Evolutionary conservation across 1,140 invertebrate genomes (phyloP).

Genomic region (Nasonia vitripennis): DNA sequence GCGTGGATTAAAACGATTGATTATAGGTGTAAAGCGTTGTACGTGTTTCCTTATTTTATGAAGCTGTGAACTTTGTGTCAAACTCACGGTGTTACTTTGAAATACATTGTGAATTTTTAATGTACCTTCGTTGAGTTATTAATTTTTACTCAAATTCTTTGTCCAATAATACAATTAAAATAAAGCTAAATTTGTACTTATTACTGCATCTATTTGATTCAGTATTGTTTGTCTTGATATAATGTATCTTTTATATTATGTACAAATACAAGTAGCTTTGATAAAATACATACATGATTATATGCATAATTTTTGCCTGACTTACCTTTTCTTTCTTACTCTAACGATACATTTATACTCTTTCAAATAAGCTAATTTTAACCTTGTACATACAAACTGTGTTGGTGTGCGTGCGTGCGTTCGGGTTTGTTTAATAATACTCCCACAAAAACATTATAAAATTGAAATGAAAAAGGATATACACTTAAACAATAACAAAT

Average conservation of each 20-base stretch:
- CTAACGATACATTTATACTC: too few relatives aligned
- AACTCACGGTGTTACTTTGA: not conserved
- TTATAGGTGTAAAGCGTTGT: slow-evolving; percentile 17
- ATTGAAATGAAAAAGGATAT: not conserved
- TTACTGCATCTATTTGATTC: slow-evolving; percentile 62
- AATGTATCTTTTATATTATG: slow-evolving; percentile 62
- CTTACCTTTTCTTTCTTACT: too few relatives aligned
- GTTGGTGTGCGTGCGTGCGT: too few relatives aligned
- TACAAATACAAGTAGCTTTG: slow-evolving; percentile 64
- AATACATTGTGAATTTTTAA: not conserved
- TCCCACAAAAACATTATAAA: not conserved
- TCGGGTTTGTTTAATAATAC: too few relatives aligned
- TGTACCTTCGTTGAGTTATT: slow-evolving; percentile 7
- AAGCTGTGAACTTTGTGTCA: slow-evolving; percentile 12
- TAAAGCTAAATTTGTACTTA: slow-evolving; percentile 47
- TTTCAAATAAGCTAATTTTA: too few relatives aligned
- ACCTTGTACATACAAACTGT: too few relatives aligned
- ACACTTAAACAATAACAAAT: not conserved
- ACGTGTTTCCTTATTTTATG: slow-evolving; percentile 9
- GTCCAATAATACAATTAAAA: not conserved
- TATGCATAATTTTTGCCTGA: not conserved
- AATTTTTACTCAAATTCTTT: not conserved
- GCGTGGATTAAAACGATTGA: slow-evolving; percentile 23
- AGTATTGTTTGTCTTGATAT: slow-evolving; percentile 68
- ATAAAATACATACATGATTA: slow-evolving; percentile 1